Base-by-base conservation (phyloP, 2,113 vertebrate species). In the Pseudorasbora parva region DNA sequence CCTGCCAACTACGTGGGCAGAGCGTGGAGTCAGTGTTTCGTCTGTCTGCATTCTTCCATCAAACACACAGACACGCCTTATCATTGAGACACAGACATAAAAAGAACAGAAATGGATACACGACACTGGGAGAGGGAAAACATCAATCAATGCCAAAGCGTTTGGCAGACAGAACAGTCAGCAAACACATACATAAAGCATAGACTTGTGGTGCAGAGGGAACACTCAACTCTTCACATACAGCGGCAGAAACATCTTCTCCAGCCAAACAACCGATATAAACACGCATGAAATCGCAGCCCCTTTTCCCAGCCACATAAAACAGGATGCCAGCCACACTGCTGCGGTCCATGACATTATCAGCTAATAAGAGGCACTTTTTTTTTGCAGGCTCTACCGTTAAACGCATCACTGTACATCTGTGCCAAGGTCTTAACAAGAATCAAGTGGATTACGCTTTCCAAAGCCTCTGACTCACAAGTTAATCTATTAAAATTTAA, bases 81-180 rank as follows among this genome's bases (percentile, higher is more conserved):
- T 77, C 37, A 83, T 27, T 43, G 30, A 49, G 85, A 90, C 85
- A 87, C 88, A 90, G 51, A 86, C 57, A 66, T 57, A 80, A 81
- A 80, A 72, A 84, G 83, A 2, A 84, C 78, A 82, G 54, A 86
- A 85, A 87, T 81, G 78, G 30, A 49, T 68, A 77, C 27, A 69
- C 2, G 1, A 23, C 82, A 86, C 87, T 73, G 83, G 80, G 86
- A 74, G 78, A 83, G 69, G 88, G 64, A 76, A 62, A 51, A 82
- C 81, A 84, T 85, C 81, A 88, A 83, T 81, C 72, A 88, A 80
- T 84, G 64, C 25, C 80, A 82, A 49, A 27, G 30, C 75, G 33
- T 33, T 47, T 85, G 78, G 83, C 45, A 74, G 74, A 71, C 49
- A 37, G 17, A 68, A 17, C 23, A 81, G 80, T 11, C 51, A 81